Evolutionary conservation across 2,113 vertebrate species (phyloP).

Genomic region (Carettochelys insculpta): DNA sequence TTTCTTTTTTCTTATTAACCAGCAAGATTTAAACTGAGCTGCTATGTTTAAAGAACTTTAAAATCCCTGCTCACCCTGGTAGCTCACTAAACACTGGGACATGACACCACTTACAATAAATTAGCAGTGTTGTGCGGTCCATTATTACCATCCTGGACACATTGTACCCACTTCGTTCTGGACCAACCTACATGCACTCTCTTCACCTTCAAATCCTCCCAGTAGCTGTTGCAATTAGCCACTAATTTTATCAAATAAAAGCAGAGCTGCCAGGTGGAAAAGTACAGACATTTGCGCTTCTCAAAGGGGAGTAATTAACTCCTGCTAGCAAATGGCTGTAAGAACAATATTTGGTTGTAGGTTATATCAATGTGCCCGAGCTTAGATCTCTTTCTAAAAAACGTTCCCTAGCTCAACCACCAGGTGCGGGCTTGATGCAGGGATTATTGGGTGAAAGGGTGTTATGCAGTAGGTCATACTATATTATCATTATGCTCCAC

Average conservation of each 20-base stretch:
- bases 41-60: constrained; percentile 34
- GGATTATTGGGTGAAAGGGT: background rate
- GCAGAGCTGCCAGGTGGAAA: constrained; percentile 72
- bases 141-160: background rate
- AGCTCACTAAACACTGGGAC: background rate
- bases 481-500: background rate
- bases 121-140: constrained; percentile 14
- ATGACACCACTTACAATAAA: background rate
- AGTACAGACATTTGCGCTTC: constrained; percentile 48
- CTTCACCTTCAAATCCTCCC: constrained; percentile 53
- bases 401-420: background rate
- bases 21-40: background rate
- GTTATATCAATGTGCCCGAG: constrained; percentile 46
- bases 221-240: constrained; percentile 70
- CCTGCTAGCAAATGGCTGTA: constrained; percentile 40
- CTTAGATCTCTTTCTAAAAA: background rate
- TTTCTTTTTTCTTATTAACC: background rate
- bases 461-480: background rate
- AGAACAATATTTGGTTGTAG: constrained; percentile 59
- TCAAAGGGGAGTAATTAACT: constrained; percentile 72
- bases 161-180: background rate
- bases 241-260: constrained; percentile 76
- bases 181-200: constrained; percentile 14
- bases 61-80: constrained; percentile 51
- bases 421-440: constrained; percentile 28